Base-by-base conservation (phyloP, 1,140 invertebrate genomes). In the Chrysoperla carnea region DNA sequence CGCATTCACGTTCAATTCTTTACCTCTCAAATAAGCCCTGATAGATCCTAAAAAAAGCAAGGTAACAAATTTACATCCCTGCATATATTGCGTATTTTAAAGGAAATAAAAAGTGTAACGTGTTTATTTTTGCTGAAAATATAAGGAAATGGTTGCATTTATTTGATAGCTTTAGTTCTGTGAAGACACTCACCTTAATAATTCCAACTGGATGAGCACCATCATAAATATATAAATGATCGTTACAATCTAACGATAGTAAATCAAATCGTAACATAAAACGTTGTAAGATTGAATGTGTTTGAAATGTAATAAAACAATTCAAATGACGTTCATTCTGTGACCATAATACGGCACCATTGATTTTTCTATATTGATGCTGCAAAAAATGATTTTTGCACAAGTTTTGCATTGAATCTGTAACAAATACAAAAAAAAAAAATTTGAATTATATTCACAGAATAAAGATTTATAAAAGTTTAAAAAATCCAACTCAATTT, bases 161-260 rank as follows among this genome's bases (percentile, higher is more conserved):
- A n/a, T n/a, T n/a, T n/a, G n/a, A n/a, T n/a, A n/a, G n/a, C n/a
- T n/a, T n/a, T n/a, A n/a, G n/a, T n/a, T n/a, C n/a, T n/a, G 17
- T 23, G 2, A 23, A 23, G 17, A 5, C 17, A 49, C 58, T 60
- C 63, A 91, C 88, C 80, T 90, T 89, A 50, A 81, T 79, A 48
- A 73, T 78, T 35, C 82, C 82, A 27, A 84, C 84, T 28, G 82
- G 81, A 55, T 91, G 85, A 9, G 85, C 86, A 8, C 88, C 88
- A 66, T 93, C 89, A 57, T 85, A 93, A 52, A 93, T 87, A 54
- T 78, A 85, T 8, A 93, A 73, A 63, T 91, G 86, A 64, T 93
- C 88, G 56, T 92, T 90, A 68, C 88, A 93, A 66, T 92, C 89
- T 41, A 93, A 69, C 51, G 77, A 75, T 47, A 81, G 65, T 48